phyloP scores from a whole-genome alignment of 2,113 vertebrate genomes.

The Nyctereutes procyonoides region DNA sequence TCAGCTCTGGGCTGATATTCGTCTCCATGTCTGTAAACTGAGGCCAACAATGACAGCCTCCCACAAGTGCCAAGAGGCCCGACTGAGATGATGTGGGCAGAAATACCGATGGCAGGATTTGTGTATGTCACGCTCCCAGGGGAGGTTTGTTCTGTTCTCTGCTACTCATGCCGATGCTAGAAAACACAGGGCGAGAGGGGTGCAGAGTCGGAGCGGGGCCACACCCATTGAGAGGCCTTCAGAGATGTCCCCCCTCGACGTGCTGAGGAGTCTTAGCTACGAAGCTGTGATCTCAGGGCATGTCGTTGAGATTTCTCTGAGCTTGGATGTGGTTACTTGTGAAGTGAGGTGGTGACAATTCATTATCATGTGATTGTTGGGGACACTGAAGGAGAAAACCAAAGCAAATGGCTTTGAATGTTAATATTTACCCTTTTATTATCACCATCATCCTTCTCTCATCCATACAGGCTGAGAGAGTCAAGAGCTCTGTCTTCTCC shows the following conservation, averaged over 20 bases:
- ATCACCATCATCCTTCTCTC: neutral
- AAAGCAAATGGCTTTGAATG: neutral
- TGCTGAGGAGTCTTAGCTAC: neutral
- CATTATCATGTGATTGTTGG: neutral
- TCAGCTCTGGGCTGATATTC: neutral
- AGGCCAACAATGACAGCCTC: neutral
- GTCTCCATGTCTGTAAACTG: neutral
- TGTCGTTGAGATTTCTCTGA: neutral
- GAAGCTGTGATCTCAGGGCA: neutral
- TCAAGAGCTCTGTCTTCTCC: neutral
- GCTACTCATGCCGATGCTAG: neutral
- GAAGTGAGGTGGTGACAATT: neutral
- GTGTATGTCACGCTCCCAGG: fast-evolving
- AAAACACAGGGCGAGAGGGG: neutral
- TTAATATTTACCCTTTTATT: neutral
- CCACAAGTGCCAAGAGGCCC: neutral
- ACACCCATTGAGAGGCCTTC: neutral
- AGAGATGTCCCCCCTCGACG: fast-evolving
- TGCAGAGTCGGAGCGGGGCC: too few species aligned
- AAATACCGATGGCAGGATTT: neutral
- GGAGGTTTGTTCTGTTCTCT: neutral
- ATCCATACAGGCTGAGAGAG: neutral
- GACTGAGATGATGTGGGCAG: neutral
- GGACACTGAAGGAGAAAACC: neutral
- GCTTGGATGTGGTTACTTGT: neutral